Conservation (phyloP, 2,113 vertebrate genomes). For the Gallinago undulata region DNA sequence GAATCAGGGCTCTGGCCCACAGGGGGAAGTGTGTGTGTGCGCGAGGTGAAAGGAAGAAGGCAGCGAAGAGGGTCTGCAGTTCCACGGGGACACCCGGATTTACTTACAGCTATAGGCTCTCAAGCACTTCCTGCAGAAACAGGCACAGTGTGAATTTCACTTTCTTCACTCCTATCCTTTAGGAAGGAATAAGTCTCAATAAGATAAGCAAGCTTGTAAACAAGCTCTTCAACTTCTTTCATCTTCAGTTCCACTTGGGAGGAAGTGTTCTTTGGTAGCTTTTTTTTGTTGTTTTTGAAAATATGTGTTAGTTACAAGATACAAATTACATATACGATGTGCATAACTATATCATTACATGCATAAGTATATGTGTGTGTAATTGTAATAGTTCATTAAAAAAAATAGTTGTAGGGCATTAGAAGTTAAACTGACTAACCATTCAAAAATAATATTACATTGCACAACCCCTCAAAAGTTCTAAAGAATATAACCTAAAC, state of each 20-base stretch:
- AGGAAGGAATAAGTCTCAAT: background rate
- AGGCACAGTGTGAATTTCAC: background rate
- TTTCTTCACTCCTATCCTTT: background rate
- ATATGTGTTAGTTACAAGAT: background rate
- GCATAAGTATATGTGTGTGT: background rate
- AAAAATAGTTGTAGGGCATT: background rate
- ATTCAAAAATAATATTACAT: background rate
- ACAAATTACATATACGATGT: background rate
- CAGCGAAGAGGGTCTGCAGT: background rate
- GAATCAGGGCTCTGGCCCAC: background rate
- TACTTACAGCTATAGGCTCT: background rate
- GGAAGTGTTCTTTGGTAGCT: background rate
- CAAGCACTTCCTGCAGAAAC: background rate
- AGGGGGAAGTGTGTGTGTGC: accelerated
- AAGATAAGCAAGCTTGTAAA: background rate
- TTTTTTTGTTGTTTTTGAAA: background rate
- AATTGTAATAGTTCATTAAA: background rate
- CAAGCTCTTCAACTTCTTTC: background rate
- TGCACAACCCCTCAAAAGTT: background rate
- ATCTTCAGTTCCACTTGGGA: background rate
- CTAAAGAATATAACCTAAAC: background rate
- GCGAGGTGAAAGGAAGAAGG: background rate
- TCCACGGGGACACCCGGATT: background rate
- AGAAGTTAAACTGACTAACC: background rate
- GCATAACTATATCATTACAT: background rate